Evolutionary conservation across 1,140 invertebrate species (phyloP), one percentile per base, ranked within the genome.

Genomic region (Drosophila grimshawi): DNA sequence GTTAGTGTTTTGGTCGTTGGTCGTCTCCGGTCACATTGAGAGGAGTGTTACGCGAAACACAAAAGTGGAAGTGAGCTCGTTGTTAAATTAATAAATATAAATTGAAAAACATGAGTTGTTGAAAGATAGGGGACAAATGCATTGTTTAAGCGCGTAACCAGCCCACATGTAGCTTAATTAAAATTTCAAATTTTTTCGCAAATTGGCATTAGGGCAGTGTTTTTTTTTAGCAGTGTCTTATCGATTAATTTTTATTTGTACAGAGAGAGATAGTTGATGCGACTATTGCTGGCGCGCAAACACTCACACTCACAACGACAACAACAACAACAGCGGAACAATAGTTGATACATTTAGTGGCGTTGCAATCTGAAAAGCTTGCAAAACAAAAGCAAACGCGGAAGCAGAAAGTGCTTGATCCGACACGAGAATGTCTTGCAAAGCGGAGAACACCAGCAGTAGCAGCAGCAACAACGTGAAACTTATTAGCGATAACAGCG

Each of bases 201-300:
- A 48, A 27, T 57, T 56, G 35, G 5, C 30, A 6, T 48, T 32
- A 37, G 11, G 5, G 10, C 7, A 71, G 8, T 46, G 32, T 49
- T 41, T 33, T 55, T 35, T 41, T 46, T 49, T 32, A 30, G 30
- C 4, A 0, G 48, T 49, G 48, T 35, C 56, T 41, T 65, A 71
- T 71, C 53, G 68, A 71, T 71, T 71, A 65, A 60, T 57, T 71
- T 71, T 51, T 71, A 48, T 65, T 35, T 65, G 61, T 33, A 65
- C 39, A 27, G 27, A 37, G 6, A 48, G 46, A 41, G 37, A 19
- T 11, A n/a, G 43, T 52, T n/a, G 29, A 43, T 35, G 52, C 11
- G 33, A 46, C 57, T 60, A 41, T 51, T 68, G 39, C 63, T 67
- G 46, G 64, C 65, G 70, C 70, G 64, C 64, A 55, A 68, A 73